A percentile compares a stretch with the other conserved stretches of the same genome.
Evolutionary conservation across 2,797 vertebrate species (phyloP).

Genomic region (Mus spretus): DNA sequence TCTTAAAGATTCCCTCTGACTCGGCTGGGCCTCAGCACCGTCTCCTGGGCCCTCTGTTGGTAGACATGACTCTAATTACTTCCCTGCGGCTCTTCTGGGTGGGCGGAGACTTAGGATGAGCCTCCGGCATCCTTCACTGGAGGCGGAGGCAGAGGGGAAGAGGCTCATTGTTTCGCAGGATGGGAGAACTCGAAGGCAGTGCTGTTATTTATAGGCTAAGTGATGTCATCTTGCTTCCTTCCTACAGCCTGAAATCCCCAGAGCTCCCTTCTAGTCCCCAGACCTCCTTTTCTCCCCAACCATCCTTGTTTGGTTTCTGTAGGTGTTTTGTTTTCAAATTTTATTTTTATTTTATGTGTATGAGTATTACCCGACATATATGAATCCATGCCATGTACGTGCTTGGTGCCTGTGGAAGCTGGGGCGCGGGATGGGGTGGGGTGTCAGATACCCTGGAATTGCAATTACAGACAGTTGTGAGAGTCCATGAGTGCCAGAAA

Average conservation of each 20-base stretch:
- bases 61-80: not conserved
- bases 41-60: not conserved
- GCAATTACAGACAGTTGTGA: not conserved
- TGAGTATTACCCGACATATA: not conserved
- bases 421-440: not conserved
- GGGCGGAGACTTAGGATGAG: not conserved
- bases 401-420: no score
- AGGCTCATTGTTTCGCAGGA: conserved; percentile 30
- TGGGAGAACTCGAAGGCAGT: not conserved
- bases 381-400: no score
- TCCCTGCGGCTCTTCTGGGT: not conserved
- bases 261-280: conserved; percentile 10
- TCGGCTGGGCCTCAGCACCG: not conserved
- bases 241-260: not conserved
- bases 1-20: not conserved
- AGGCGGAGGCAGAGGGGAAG: conserved; percentile 14
- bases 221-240: not conserved
- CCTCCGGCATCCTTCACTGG: not conserved
- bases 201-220: conserved; percentile 55
- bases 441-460: not conserved
- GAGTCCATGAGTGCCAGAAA: not conserved
- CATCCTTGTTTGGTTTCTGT: not conserved
- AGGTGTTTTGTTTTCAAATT: not conserved
- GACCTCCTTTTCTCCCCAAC: not conserved
- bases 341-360: not conserved